Percentiles rank a stretch among this genome's conserved stretches.
phyloP scores from a whole-genome alignment of 2,888 invertebrate genomes.

The Lasioglossum oenotherae region DNA sequence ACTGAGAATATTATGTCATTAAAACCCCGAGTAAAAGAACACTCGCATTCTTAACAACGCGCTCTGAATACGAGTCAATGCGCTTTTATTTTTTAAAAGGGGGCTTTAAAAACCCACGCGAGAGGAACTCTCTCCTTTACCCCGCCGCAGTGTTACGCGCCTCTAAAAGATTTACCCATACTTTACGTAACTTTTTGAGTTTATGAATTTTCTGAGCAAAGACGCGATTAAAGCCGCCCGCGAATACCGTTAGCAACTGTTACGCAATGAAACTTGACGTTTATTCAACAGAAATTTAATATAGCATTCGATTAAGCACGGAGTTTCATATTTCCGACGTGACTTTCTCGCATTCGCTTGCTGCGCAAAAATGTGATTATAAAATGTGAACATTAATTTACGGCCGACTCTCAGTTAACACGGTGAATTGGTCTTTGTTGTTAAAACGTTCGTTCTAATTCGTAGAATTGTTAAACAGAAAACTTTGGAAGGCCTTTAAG shows the following conservation, averaged over 20 bases:
- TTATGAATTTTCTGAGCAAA: not conserved
- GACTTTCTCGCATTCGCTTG: not conserved
- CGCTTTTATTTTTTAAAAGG: constrained; percentile 35
- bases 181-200: constrained; percentile 9
- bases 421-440: not conserved
- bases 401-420: not conserved
- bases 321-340: not conserved
- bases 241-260: not conserved
- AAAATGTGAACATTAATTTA: not conserved
- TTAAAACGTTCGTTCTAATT: no score
- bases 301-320: not conserved
- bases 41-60: constrained; percentile 30
- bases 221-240: not conserved
- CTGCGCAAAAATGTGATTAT: not conserved
- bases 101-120: constrained; percentile 13
- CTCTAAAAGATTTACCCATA: constrained; percentile 6
- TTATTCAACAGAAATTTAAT: constrained; percentile 6
- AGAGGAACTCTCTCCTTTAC: not conserved
- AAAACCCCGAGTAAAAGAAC: constrained; percentile 30
- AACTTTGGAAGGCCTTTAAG: no score
- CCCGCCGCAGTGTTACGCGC: not conserved
- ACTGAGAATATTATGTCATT: constrained; percentile 31
- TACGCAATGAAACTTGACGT: not conserved
- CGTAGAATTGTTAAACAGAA: no score
- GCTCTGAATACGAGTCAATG: constrained; percentile 33